These are phyloP conservation scores for Agrenia bidenticulata DNA, from an alignment of 2,888 invertebrate species.

Conservation along the genomic window DNA sequence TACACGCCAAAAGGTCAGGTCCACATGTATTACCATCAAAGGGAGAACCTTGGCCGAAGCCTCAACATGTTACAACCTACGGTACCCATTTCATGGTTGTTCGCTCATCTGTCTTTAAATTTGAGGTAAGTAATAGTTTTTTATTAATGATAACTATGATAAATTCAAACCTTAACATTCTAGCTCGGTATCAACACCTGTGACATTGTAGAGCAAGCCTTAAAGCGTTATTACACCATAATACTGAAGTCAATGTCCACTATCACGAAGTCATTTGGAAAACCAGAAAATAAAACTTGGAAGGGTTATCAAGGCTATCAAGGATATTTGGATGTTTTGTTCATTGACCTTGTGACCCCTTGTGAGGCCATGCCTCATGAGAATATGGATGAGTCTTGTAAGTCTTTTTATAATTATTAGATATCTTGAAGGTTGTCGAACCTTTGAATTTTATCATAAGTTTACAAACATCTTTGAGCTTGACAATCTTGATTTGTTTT, in stretches of 20 bases:
- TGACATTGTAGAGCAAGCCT: conserved; percentile 62
- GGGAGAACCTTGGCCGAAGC: conserved; percentile 71
- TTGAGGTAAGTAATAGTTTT: conserved; percentile 52
- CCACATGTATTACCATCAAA: conserved; percentile 60
- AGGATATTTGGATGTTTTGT: conserved; percentile 60
- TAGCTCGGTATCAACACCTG: conserved; percentile 60
- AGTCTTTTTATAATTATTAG: conserved; percentile 54
- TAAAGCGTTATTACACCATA: conserved; percentile 60
- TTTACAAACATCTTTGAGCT: background rate
- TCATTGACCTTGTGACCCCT: conserved; percentile 62
- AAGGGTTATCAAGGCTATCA: conserved; percentile 48
- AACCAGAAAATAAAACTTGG: background rate
- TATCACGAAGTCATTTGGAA: background rate
- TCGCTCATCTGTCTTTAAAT: conserved; percentile 58
- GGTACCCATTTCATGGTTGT: conserved; percentile 57
- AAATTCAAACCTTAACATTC: too few species aligned
- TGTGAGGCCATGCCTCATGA: conserved; percentile 70
- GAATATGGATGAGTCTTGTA: conserved; percentile 77
- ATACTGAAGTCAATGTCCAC: conserved; percentile 55
- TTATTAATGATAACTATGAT: too few species aligned
- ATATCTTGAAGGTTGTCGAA: conserved; percentile 6
- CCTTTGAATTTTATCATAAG: background rate
- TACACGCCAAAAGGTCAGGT: conserved; percentile 16
- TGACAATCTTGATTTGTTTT: background rate
- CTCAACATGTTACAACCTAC: conserved; percentile 58